Conservation (phyloP, 2,113 vertebrate species). For the Geococcyx californianus region DNA sequence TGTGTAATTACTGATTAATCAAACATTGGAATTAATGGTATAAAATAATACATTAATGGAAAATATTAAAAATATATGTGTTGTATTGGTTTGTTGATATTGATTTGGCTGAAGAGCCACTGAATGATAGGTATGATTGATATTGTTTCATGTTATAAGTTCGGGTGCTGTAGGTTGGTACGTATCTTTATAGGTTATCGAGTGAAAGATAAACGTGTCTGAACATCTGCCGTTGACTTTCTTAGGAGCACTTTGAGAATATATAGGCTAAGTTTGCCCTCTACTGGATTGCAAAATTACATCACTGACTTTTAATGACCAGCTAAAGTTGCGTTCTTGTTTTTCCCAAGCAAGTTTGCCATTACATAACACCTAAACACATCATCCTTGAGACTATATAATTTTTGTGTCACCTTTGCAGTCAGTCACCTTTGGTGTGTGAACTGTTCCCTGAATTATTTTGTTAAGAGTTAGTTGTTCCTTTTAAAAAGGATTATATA, state of each 20-base stretch:
- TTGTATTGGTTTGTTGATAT: background rate
- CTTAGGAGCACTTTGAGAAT: background rate
- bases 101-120: background rate
- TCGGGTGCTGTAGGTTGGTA: background rate
- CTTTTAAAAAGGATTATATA: background rate
- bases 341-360: background rate
- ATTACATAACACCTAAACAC: background rate
- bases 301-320: background rate
- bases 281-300: slow-evolving; percentile 73
- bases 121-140: background rate
- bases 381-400: background rate
- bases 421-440: background rate
- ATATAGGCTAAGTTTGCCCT: slow-evolving; percentile 75
- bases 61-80: background rate
- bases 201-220: slow-evolving; percentile 31
- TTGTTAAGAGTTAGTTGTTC: background rate
- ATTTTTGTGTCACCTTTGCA: background rate
- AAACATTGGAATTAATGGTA: background rate
- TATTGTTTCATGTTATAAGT: background rate
- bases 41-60: background rate
- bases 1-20: background rate
- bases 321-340: background rate
- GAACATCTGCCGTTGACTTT: background rate
- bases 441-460: background rate
- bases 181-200: slow-evolving; percentile 9